phyloP scores from a whole-genome alignment of 2,113 vertebrate genomes.

The Procavia capensis region DNA sequence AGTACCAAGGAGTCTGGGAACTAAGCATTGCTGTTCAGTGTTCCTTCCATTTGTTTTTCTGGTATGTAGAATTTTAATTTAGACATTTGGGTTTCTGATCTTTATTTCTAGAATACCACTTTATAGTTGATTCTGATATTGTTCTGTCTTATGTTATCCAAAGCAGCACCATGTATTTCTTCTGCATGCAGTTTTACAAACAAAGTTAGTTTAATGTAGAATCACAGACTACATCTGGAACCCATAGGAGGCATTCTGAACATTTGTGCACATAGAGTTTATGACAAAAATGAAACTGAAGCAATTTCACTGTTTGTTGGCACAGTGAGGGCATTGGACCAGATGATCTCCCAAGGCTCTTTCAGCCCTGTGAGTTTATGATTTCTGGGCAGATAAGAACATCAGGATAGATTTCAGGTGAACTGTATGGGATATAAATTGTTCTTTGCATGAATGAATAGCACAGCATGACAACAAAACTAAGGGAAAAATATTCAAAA shows the following conservation, averaged over 20 bases:
- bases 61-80: not conserved
- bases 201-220: not conserved
- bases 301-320: slow-evolving; percentile 40
- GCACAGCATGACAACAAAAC: slow-evolving; percentile 5
- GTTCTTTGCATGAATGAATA: slow-evolving; percentile 18
- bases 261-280: not conserved
- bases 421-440: slow-evolving; percentile 38
- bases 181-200: slow-evolving; percentile 19
- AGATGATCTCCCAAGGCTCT: slow-evolving; percentile 18
- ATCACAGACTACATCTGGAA: not conserved
- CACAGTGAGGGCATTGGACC: not conserved
- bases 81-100: not conserved
- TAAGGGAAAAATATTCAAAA: slow-evolving; percentile 17
- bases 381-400: slow-evolving; percentile 37
- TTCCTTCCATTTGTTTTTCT: not conserved
- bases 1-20: not conserved
- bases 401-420: not conserved
- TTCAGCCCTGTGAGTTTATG: slow-evolving; percentile 10
- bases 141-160: not conserved
- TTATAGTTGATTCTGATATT: not conserved
- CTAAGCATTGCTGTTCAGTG: not conserved
- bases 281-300: slow-evolving; percentile 49
- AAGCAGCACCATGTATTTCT: not conserved
- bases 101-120: not conserved
- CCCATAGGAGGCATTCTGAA: not conserved